Evolutionary conservation across 2,888 invertebrate genomes (phyloP).

Genomic region (Endotricha flammealis): DNA sequence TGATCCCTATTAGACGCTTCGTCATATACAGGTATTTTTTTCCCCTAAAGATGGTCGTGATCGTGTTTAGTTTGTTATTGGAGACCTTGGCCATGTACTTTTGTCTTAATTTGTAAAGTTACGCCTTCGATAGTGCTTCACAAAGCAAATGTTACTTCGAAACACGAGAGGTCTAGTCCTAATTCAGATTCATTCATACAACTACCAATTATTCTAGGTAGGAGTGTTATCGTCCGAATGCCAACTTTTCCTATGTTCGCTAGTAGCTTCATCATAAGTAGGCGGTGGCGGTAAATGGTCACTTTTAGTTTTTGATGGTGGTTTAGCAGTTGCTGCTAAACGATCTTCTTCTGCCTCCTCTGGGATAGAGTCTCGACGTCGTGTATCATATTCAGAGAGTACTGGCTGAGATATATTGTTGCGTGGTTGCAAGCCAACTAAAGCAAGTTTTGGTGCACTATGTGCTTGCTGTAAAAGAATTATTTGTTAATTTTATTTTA

Average conservation of each 20-base stretch:
- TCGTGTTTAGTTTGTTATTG: too few relatives aligned
- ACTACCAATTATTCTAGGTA: slow-evolving; percentile 38
- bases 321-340: slow-evolving; percentile 40
- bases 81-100: too few relatives aligned
- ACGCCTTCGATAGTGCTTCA: too few relatives aligned
- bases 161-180: too few relatives aligned
- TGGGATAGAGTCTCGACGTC: slow-evolving; percentile 80
- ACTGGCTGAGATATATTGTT: slow-evolving; percentile 81
- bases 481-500: slow-evolving; percentile 4
- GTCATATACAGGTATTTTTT: too few relatives aligned
- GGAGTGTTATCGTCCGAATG: slow-evolving; percentile 71
- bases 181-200: slow-evolving; percentile 10
- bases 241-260: slow-evolving; percentile 71
- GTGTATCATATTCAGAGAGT: slow-evolving; percentile 76
- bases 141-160: too few relatives aligned
- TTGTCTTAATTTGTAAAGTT: too few relatives aligned
- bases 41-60: too few relatives aligned
- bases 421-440: slow-evolving; percentile 62
- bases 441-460: slow-evolving; percentile 80
- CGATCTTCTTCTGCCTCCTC: slow-evolving; percentile 77
- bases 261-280: slow-evolving; percentile 60
- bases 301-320: slow-evolving; percentile 56
- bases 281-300: slow-evolving; percentile 60
- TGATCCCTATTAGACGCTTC: too few relatives aligned
- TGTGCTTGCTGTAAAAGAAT: slow-evolving; percentile 70